Percentiles rank a stretch among this genome's conserved stretches.
Conservation (phyloP, 1,140 invertebrate genomes). For the Cylas formicarius region DNA sequence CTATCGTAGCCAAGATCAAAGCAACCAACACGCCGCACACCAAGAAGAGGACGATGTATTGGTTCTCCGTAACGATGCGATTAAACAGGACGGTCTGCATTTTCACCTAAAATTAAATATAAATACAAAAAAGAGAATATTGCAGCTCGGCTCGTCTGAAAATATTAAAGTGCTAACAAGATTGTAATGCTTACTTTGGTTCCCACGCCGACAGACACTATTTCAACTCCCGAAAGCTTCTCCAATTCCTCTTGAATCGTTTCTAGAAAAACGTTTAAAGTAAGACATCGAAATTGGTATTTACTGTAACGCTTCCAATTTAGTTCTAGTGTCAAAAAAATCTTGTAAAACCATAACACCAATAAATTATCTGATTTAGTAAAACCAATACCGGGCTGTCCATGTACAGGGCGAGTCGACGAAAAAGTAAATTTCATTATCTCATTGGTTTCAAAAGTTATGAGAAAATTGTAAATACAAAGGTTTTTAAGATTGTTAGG, state of each 20-base stretch:
- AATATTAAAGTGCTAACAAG: background rate
- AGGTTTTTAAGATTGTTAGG: no score
- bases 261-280: conserved; percentile 47
- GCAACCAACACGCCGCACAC: conserved; percentile 62
- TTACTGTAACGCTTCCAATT: no score
- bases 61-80: conserved; percentile 33
- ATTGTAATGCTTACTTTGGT: conserved; percentile 54
- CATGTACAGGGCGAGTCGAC: no score
- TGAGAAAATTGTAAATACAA: no score
- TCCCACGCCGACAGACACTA: conserved; percentile 69
- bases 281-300: background rate
- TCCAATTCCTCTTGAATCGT: conserved; percentile 54
- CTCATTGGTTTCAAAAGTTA: no score
- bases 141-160: no score
- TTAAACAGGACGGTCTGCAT: conserved; percentile 48
- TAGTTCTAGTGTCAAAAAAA: no score
- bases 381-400: no score
- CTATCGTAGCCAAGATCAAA: conserved; percentile 59
- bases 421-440: no score
- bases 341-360: no score
- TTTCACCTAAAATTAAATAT: conserved; percentile 45
- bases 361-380: no score
- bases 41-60: conserved; percentile 51
- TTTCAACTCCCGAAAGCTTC: conserved; percentile 51
- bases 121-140: conserved; percentile 6